These are phyloP conservation scores for Drosophila repleta DNA, from an alignment of 1,140 invertebrate genomes.

Conservation along the genomic window DNA sequence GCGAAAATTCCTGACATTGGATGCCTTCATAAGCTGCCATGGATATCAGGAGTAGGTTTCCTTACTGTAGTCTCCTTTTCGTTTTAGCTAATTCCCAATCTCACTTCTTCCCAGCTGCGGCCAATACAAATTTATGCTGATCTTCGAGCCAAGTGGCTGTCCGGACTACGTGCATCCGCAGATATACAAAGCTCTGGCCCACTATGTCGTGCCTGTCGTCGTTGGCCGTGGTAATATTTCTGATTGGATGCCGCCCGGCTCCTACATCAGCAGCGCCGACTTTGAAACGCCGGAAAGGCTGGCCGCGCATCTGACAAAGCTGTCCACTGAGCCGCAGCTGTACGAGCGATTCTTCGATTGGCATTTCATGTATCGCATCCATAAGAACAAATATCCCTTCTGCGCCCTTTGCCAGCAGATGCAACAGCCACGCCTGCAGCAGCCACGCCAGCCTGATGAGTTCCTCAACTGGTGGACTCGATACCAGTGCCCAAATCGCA, in stretches of 20 bases:
- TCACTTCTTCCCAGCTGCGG: constrained; percentile 37
- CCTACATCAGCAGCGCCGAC: constrained; percentile 36
- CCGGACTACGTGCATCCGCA: constrained; percentile 54
- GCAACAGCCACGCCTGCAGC: background rate
- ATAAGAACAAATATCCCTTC: constrained; percentile 31
- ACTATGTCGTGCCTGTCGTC: constrained; percentile 54
- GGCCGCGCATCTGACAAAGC: constrained; percentile 1
- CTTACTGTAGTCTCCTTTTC: background rate
- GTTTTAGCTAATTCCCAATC: too few species aligned
- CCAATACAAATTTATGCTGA: constrained; percentile 54
- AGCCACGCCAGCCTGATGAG: background rate
- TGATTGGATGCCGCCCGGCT: constrained; percentile 30
- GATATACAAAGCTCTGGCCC: constrained; percentile 43
- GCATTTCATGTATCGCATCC: constrained; percentile 51
- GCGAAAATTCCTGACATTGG: constrained; percentile 30
- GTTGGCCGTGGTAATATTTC: constrained; percentile 43
- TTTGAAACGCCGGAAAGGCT: constrained; percentile 26
- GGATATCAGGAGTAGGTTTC: too few species aligned
- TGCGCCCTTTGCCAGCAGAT: constrained; percentile 47
- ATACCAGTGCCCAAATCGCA: constrained; percentile 47
- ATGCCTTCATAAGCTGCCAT: background rate
- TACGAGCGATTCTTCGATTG: constrained; percentile 63
- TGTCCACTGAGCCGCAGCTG: background rate
- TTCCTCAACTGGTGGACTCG: constrained; percentile 55
- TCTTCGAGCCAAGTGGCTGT: constrained; percentile 54